Base-by-base conservation (phyloP, 2,797 vertebrate genomes). In the Macrochelys suwanniensis region DNA sequence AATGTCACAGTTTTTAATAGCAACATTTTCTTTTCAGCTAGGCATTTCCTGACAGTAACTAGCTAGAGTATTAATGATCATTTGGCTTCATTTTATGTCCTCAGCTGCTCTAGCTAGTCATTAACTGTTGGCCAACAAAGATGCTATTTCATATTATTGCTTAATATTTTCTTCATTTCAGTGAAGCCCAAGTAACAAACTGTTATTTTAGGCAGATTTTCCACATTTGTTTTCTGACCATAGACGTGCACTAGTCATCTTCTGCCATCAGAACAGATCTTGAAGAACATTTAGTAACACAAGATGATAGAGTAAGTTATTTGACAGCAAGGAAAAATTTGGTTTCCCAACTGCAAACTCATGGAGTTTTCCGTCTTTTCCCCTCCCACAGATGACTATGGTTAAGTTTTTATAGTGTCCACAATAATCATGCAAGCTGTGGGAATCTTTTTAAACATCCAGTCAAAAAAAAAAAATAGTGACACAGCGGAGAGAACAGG, bases 31-130 rank as follows among this genome's bases (percentile, higher is more conserved):
- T 1, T 86, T 80, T 61, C 79, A 93, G 83, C 9, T 31, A 89
- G 86, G 45, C 82, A 94, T 89, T 97, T 96, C 95, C 97, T 7
- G 33, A 85, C 53, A 94, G 74, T 89, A 94, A 95, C 95, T 91
- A 96, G 92, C 91, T 85, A 76, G 80, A 68, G 17, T 90, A 21
- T 51, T 59, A 78, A 9, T 45, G 92, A 80, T 82, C 26, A 84
- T 68, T 82, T 96, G 56, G 88, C 89, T 97, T 93, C 49, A 88
- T 82, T 85, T 79, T 59, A 45, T 37, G 59, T 78, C 81, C 81
- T 15, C 47, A 15, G 25, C 88, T 88, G 26, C 42, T 94, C 85
- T 89, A 85, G 82, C 82, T 49, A 16, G 80, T 82, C 74, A 96
- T 84, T 95, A 94, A 92, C 47, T 76, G 79, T 88, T 71, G 11